These are phyloP conservation scores for Riparia riparia DNA, from an alignment of 2,113 vertebrate genomes.

Conservation along the genomic window DNA sequence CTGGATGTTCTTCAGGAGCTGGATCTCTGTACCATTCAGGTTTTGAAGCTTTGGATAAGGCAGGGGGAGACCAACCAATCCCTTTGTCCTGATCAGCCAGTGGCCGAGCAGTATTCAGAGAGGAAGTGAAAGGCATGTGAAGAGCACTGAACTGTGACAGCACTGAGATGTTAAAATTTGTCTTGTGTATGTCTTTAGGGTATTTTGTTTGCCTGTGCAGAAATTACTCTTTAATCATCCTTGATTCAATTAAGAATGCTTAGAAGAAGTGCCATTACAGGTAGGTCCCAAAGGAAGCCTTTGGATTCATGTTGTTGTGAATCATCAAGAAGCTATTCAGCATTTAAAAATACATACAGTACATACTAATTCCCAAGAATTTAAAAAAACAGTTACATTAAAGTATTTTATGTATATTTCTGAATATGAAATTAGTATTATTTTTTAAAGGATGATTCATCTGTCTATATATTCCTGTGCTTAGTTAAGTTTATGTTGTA, in stretches of 20 bases:
- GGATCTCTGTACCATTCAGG: not conserved
- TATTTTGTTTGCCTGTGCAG: not conserved
- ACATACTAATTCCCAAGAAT: not conserved
- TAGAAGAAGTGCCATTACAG: not conserved
- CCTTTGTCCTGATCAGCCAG: not conserved
- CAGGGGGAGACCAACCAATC: not conserved
- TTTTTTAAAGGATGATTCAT: not conserved
- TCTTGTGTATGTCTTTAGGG: not conserved
- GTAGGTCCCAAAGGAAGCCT: not conserved
- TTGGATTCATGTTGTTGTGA: not conserved
- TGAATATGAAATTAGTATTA: not conserved
- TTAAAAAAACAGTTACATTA: not conserved
- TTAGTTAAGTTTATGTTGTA: not conserved
- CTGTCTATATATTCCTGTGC: not conserved
- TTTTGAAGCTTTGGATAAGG: not conserved
- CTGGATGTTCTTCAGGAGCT: not conserved
- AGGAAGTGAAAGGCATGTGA: not conserved
- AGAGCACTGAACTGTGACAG: not conserved
- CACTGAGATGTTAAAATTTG: not conserved
- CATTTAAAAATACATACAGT: not conserved
- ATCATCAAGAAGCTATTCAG: not conserved
- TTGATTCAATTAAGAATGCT: not conserved
- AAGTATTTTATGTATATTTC: not conserved
- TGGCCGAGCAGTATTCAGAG: accelerated
- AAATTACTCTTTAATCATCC: not conserved